Conservation (phyloP, 2,113 vertebrate genomes). For the Choloepus hoffmanni region DNA sequence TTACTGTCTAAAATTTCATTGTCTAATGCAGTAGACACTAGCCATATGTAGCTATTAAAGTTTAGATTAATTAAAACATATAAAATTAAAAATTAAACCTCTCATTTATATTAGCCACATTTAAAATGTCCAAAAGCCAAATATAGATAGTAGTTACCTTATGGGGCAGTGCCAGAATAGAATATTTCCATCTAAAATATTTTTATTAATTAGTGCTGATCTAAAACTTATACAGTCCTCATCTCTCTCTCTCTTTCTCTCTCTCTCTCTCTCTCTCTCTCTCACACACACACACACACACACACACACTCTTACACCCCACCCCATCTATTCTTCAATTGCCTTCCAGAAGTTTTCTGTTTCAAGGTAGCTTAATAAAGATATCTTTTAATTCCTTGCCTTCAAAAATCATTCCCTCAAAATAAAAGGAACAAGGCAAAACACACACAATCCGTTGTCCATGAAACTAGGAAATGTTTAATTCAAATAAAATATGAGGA, state of each 20-base stretch:
- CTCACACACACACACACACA: not conserved
- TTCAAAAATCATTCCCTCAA: not conserved
- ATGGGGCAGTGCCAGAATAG: not conserved
- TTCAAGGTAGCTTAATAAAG: not conserved
- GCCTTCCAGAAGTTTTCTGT: slow-evolving; percentile 1
- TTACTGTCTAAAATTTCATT: not conserved
- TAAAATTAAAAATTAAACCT: not conserved
- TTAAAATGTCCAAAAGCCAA: not conserved
- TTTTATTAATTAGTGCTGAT: not conserved
- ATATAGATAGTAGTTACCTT: not conserved
- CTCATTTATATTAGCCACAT: not conserved
- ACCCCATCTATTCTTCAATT: not conserved
- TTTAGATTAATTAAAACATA: slow-evolving; percentile 31
- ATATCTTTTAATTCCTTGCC: not conserved
- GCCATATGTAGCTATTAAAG: not conserved
- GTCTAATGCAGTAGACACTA: not conserved
- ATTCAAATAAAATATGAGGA: not conserved
- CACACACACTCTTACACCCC: not conserved
- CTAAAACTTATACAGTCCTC: not conserved
- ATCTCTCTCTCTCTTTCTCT: not conserved
- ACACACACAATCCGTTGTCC: not conserved
- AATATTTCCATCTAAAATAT: not conserved
- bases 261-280: no score
- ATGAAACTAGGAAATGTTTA: slow-evolving; percentile 9
- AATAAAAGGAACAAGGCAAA: not conserved